Evolutionary conservation across 1,140 invertebrate genomes (phyloP).

Genomic region (Schlechtendalia chinensis): DNA sequence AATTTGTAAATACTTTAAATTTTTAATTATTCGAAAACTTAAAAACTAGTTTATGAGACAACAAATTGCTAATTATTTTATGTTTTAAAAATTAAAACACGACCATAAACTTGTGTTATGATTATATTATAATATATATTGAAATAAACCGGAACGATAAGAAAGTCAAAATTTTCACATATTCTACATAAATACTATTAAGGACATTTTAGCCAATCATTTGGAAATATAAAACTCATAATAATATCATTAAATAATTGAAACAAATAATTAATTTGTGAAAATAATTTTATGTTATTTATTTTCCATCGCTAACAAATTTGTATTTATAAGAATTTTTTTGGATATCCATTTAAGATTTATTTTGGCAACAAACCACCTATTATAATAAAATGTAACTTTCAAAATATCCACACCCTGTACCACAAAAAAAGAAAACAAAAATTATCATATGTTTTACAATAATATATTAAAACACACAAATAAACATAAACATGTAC

Average conservation of each 20-base stretch:
- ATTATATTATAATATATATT: slow-evolving; percentile 1
- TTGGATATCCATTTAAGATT: background rate
- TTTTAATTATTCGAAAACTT: slow-evolving; percentile 21
- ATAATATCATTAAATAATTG: background rate
- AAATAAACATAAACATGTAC: slow-evolving; percentile 17
- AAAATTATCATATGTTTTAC: slow-evolving; percentile 5
- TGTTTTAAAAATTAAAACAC: slow-evolving; percentile 5
- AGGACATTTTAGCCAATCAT: background rate
- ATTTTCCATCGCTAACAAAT: background rate
- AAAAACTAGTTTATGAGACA: slow-evolving; percentile 11
- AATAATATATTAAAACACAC: slow-evolving; percentile 32
- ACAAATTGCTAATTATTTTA: background rate
- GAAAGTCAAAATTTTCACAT: background rate
- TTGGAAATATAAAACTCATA: background rate
- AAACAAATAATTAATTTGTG: background rate
- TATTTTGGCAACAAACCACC: slow-evolving; percentile 6
- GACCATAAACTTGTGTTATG: background rate
- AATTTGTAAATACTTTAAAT: background rate
- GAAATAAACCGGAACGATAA: background rate
- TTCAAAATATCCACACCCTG: slow-evolving; percentile 33
- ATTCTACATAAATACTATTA: background rate
- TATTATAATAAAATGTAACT: background rate
- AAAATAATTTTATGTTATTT: background rate
- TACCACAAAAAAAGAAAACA: slow-evolving; percentile 21
- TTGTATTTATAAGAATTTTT: background rate